These are phyloP conservation scores for Aplodontia rufa DNA, from an alignment of 2,113 vertebrate species.

Conservation along the genomic window DNA sequence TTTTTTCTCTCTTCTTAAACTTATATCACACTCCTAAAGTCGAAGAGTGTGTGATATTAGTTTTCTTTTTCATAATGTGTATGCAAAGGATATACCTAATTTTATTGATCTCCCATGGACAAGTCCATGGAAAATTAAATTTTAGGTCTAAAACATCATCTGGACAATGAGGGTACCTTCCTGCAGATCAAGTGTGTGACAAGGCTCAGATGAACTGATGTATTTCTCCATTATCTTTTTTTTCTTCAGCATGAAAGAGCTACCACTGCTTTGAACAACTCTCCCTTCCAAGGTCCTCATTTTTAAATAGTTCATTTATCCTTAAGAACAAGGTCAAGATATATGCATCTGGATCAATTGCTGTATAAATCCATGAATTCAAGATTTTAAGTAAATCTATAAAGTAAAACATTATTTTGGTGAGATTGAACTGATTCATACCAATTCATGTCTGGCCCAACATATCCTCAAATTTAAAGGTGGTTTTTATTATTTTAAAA, in stretches of 20 bases:
- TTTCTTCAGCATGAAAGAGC: background rate
- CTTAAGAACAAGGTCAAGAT: too few species aligned
- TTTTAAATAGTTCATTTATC: background rate
- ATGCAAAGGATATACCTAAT: background rate
- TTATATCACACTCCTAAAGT: background rate
- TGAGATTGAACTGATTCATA: too few species aligned
- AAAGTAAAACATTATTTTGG: too few species aligned
- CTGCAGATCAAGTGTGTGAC: background rate
- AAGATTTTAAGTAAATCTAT: too few species aligned
- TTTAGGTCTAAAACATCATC: background rate
- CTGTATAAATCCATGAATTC: too few species aligned
- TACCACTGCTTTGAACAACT: too few species aligned
- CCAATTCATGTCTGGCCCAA: too few species aligned
- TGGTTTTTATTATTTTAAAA: too few species aligned
- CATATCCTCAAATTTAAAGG: too few species aligned
- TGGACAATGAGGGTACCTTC: background rate
- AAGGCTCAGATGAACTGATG: background rate
- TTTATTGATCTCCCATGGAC: background rate
- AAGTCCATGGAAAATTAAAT: background rate
- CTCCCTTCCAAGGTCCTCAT: background rate
- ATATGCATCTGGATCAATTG: too few species aligned
- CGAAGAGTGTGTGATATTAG: background rate
- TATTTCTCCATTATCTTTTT: background rate
- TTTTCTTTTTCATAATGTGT: background rate
- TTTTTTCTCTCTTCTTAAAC: background rate